Base-by-base conservation (phyloP, 2,888 invertebrate species). In the Incurvaria masculella region DNA sequence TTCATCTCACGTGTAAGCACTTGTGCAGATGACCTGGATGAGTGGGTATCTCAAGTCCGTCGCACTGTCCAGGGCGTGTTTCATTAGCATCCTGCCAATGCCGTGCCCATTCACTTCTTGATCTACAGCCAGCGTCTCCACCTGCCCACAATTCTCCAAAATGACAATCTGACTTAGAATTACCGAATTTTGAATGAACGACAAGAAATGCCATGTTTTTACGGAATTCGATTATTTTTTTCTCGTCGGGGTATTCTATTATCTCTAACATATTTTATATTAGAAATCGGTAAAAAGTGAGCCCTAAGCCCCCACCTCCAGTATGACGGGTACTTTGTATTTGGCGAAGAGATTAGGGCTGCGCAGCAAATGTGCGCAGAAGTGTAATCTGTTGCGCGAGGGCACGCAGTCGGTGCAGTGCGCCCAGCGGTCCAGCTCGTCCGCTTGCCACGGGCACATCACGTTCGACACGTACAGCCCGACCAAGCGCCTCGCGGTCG, bases 291-390 rank as follows among this genome's bases (percentile, higher is more conserved):
- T n/a, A n/a, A n/a, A n/a, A n/a, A n/a, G n/a, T n/a, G n/a, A n/a
- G n/a, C n/a, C n/a, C n/a, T n/a, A n/a, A n/a, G n/a, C n/a, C n/a
- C 65, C 63, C 45, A 82, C 82, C 55, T 81, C 78, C 59, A 80
- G 82, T 46, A 82, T 65, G 56, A 70, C 80, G 8, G 66, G 60
- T 1, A 69, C 66, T 1, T 71, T 55, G 42, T 66, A 79, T 52
- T 72, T 75, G 19, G 65, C 56, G 59, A 75, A 81, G 2, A 83
- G 53, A 44, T 79, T 63, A 0, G 82, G 73, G 2, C 63, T 66
- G 52, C 69, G 64, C 49, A 76, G 62, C 47, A 80, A 65, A 52
- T 83, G 79, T 0, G 83, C 81, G 33, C 60, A 62, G 61, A 83
- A 82, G 56, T 78, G 74, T 61, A 80, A 70, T 19, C 80, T 59